A percentile compares a stretch with the other conserved stretches of the same genome.
phyloP scores from a whole-genome alignment of 2,797 vertebrate genomes.

The Sebastes oblongus region DNA sequence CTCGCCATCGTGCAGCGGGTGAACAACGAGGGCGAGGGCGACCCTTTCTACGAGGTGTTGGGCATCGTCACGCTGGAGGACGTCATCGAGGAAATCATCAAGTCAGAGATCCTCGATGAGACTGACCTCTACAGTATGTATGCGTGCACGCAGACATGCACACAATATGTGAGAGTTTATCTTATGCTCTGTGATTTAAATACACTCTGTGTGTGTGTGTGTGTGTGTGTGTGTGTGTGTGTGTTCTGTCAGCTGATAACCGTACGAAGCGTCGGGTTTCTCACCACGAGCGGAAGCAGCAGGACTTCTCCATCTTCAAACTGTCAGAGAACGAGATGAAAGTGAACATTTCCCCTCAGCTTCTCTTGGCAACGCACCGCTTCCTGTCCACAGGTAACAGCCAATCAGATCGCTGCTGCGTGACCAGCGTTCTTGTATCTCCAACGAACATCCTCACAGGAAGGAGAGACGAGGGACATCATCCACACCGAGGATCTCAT shows the following conservation, averaged over 20 bases:
- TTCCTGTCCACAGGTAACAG: conserved; percentile 95
- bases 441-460: background rate
- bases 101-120: conserved; percentile 97
- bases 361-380: conserved; percentile 93
- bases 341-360: conserved; percentile 94
- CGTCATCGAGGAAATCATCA: conserved; percentile 98
- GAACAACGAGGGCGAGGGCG: conserved; percentile 96
- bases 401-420: background rate
- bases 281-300: conserved; percentile 90
- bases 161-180: background rate
- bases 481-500: background rate
- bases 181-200: background rate
- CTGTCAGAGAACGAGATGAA: conserved; percentile 91
- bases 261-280: conserved; percentile 91
- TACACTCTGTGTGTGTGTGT: background rate
- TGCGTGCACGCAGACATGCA: background rate
- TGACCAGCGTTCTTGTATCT: background rate
- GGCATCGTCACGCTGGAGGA: conserved; percentile 97
- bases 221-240: background rate
- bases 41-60: conserved; percentile 97
- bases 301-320: conserved; percentile 95
- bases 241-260: conserved; percentile 85
- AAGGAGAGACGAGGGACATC: background rate
- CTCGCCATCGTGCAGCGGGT: conserved; percentile 95
- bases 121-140: conserved; percentile 93